Base-by-base conservation (phyloP, 2,113 vertebrate genomes). In the Uria lomvia region DNA sequence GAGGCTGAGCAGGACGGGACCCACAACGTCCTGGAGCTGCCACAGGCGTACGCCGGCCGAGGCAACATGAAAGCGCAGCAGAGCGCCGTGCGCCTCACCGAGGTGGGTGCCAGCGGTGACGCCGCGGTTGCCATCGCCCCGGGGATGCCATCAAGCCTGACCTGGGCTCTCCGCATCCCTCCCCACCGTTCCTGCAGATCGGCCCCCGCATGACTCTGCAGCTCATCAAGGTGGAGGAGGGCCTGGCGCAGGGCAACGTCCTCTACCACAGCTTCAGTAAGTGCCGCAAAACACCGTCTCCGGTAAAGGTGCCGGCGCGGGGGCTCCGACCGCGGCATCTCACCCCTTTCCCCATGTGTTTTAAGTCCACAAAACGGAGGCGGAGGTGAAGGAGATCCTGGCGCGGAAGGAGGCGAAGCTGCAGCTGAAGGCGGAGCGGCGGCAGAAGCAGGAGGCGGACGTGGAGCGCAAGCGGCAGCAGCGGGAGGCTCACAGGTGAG, bases 41-140 rank as follows among this genome's bases (percentile, higher is more conserved):
- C 99, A 0, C 99, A 99, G 97, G 98, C 97, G 0, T 98, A 98
- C 10, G 98, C 99, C 0, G 99, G 99, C 18, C 98, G 99, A 0
- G 99, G 99, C 55, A 99, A 99, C 97, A 99, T 99, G 98, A 97
- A 96, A 5, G 97, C 98, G 0, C 98, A 99, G 82, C 99, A 99
- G 97, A 99, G 99, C 1, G 99, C 99, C 0, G 98, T 99, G 76
- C 98, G 99, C 18, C 97, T 99, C 66, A 99, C 99, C 0, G 99
- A 99, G 98, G 99, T 99, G 8, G 2, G 73, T 18, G 58, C 5
- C 2, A 3, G 34, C 7, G 1, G 30, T 4, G 52, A 24, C 30
- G 18, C 38, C 11, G 7, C 12, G 1, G 29, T 6, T 15, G 9
- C 30, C 43, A 1, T 12, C 19, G 1, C 22, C 5, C 24, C 2